phyloP scores from a whole-genome alignment of 2,113 vertebrate genomes.

The Lucifuga dentata region DNA sequence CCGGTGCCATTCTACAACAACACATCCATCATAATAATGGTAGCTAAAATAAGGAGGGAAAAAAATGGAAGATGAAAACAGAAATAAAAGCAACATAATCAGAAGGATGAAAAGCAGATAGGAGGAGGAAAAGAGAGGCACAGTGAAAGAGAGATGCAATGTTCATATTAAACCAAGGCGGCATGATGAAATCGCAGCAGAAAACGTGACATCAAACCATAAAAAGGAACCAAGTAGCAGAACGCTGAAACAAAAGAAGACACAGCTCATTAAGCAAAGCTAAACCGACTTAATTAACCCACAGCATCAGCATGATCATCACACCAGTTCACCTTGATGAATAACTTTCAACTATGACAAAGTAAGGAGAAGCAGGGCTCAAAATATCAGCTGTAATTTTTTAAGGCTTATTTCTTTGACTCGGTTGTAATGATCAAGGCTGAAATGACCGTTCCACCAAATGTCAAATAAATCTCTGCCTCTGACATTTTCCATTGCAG shows the following conservation, averaged over 20 bases:
- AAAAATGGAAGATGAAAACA: slow-evolving; percentile 56
- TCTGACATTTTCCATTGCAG: no score
- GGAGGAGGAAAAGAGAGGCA: slow-evolving; percentile 23
- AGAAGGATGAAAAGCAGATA: slow-evolving; percentile 51
- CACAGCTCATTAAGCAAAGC: slow-evolving; percentile 38
- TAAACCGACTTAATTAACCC: slow-evolving; percentile 53
- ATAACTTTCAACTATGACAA: not conserved
- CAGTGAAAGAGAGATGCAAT: slow-evolving; percentile 53
- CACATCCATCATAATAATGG: slow-evolving; percentile 80
- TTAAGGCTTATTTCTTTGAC: not conserved
- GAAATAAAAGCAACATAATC: slow-evolving; percentile 48
- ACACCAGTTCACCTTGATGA: slow-evolving; percentile 37
- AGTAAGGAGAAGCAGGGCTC: not conserved
- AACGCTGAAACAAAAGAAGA: slow-evolving; percentile 43
- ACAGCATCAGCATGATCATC: not conserved
- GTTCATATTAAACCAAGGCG: slow-evolving; percentile 56
- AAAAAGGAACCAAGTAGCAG: slow-evolving; percentile 45
- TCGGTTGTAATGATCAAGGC: not conserved
- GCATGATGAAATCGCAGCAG: slow-evolving; percentile 68
- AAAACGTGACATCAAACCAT: slow-evolving; percentile 59
- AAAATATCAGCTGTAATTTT: not conserved
- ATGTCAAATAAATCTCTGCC: no score
- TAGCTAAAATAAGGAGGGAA: slow-evolving; percentile 73
- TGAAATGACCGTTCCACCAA: not conserved
- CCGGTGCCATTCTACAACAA: slow-evolving; percentile 80